These are phyloP conservation scores for Rhynchophorus ferrugineus DNA, from an alignment of 1,140 invertebrate species.

Conservation along the genomic window DNA sequence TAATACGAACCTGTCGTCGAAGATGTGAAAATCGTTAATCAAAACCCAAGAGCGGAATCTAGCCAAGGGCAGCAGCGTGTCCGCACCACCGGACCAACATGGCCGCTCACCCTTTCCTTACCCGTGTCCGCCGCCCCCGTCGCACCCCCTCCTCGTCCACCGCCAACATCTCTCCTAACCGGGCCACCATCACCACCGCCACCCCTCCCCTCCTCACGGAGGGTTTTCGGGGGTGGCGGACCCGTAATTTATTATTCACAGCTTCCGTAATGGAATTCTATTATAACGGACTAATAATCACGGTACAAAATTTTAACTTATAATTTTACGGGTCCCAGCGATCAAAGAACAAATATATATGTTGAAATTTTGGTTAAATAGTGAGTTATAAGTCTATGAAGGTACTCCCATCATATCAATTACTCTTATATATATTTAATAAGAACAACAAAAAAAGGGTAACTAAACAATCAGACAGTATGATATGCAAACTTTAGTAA, in stretches of 20 bases:
- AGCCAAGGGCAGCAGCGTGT: conserved; percentile 31
- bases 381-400: too few relatives aligned
- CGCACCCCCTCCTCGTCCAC: conserved; percentile 6
- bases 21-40: conserved; percentile 33
- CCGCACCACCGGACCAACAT: conserved; percentile 36
- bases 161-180: conserved; percentile 1
- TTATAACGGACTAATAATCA: conserved; percentile 37
- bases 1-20: background rate
- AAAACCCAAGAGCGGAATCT: conserved; percentile 31
- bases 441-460: too few relatives aligned
- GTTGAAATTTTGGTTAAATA: too few relatives aligned
- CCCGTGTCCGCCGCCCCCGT: background rate
- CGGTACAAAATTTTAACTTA: conserved; percentile 17
- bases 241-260: conserved; percentile 39
- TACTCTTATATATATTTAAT: too few relatives aligned
- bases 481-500: too few relatives aligned
- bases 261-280: conserved; percentile 38
- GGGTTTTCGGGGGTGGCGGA: conserved; percentile 20
- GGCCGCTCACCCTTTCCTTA: conserved; percentile 18
- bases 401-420: too few relatives aligned
- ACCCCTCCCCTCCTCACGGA: conserved; percentile 1
- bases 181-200: conserved; percentile 3
- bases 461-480: too few relatives aligned
- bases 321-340: too few relatives aligned
- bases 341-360: too few relatives aligned